phyloP scores from a whole-genome alignment of 2,797 vertebrate species.

The Leptatherina wallacei region DNA sequence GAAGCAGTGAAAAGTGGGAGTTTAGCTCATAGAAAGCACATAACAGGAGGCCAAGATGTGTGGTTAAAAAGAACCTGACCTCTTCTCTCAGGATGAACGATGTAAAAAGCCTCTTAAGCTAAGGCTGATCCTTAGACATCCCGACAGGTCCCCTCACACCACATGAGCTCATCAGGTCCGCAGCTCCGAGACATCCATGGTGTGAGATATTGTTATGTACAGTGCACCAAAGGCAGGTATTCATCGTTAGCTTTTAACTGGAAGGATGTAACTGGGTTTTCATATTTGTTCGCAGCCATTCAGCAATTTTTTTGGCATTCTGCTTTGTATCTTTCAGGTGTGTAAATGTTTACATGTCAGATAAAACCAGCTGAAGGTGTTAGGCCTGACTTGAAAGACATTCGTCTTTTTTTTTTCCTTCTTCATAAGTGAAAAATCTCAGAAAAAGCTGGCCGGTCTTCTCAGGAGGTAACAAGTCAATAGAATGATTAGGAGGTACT shows the following conservation, averaged over 20 bases:
- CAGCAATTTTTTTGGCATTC: constrained; percentile 63
- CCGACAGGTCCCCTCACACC: constrained; percentile 67
- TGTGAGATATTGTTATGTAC: constrained; percentile 72
- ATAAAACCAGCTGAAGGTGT: constrained; percentile 47
- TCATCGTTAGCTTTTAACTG: constrained; percentile 56
- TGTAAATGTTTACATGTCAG: constrained; percentile 49
- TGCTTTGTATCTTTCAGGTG: constrained; percentile 78
- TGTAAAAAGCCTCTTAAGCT: constrained; percentile 53
- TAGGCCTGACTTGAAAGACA: constrained; percentile 3
- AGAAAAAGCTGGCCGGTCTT: constrained; percentile 58
- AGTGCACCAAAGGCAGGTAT: constrained; percentile 70
- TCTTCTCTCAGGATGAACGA: constrained; percentile 31
- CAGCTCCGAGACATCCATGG: constrained; percentile 51
- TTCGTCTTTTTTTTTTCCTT: neutral
- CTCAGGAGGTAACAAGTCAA: constrained; percentile 39
- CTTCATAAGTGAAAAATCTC: constrained; percentile 46
- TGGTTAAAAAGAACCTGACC: constrained; percentile 36
- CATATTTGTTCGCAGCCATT: constrained; percentile 65
- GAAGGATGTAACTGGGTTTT: constrained; percentile 42
- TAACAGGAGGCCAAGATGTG: constrained; percentile 54
- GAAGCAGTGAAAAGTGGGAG: constrained; percentile 29
- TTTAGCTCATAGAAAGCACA: constrained; percentile 46
- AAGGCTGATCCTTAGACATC: constrained; percentile 65
- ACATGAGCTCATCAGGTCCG: constrained; percentile 45
- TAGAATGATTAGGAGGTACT: constrained; percentile 54